Conservation (phyloP, 2,888 invertebrate genomes). For the Seira ritae region DNA sequence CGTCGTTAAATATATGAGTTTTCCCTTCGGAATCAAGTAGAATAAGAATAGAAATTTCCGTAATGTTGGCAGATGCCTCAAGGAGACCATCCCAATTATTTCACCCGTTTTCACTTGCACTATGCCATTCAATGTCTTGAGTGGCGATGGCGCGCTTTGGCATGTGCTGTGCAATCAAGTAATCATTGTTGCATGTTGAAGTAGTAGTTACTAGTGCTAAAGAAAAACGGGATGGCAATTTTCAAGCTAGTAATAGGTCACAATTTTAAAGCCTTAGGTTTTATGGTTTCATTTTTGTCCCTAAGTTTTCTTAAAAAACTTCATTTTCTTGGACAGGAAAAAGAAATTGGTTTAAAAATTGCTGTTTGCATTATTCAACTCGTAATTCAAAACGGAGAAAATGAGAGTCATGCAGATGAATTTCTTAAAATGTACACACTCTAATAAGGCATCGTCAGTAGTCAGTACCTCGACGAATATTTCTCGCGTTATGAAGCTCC, state of each 20-base stretch:
- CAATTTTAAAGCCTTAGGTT: neutral
- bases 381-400: neutral
- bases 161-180: slow-evolving; percentile 11
- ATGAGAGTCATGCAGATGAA: neutral
- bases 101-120: neutral
- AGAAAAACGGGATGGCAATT: neutral
- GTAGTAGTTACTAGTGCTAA: slow-evolving; percentile 1
- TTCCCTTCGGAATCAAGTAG: too few relatives aligned
- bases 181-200: slow-evolving; percentile 24
- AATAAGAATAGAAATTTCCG: too few relatives aligned
- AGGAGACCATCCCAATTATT: neutral
- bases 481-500: too few relatives aligned
- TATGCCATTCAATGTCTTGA: too few relatives aligned
- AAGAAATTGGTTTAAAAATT: neutral
- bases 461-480: too few relatives aligned
- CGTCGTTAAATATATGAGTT: too few relatives aligned
- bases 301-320: neutral
- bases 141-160: neutral
- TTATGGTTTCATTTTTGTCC: neutral
- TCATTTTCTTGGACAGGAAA: neutral
- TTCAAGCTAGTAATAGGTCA: neutral
- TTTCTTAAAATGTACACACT: neutral
- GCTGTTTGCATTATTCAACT: slow-evolving; percentile 41
- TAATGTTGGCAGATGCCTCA: neutral
- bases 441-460: neutral